A percentile compares a stretch with the other conserved stretches of the same genome.
These are phyloP conservation scores for Hypsopygia costalis DNA, from an alignment of 2,888 invertebrate species.

Conservation along the genomic window DNA sequence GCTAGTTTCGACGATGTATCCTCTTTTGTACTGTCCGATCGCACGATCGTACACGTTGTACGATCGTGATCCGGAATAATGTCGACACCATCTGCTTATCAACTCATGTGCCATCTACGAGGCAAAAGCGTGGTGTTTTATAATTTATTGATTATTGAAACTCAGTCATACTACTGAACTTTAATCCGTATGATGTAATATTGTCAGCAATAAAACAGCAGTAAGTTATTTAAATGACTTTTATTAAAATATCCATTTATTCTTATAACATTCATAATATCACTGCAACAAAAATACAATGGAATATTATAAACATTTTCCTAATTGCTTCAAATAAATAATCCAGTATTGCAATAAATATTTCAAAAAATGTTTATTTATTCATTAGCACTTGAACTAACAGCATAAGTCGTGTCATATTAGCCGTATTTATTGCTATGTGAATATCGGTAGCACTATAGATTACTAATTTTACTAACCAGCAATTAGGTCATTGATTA, in stretches of 20 bases:
- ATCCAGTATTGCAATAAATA: conserved; percentile 59
- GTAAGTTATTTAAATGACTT: conserved; percentile 72
- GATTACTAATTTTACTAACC: conserved; percentile 15
- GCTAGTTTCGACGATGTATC: too few relatives aligned
- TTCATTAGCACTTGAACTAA: conserved; percentile 27
- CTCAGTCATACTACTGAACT: too few relatives aligned
- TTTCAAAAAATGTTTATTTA: conserved; percentile 44
- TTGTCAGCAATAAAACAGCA: conserved; percentile 39
- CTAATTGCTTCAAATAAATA: conserved; percentile 74
- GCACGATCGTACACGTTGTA: too few relatives aligned
- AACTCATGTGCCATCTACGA: too few relatives aligned
- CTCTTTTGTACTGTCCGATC: too few relatives aligned
- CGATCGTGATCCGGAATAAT: too few relatives aligned
- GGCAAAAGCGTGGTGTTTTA: too few relatives aligned
- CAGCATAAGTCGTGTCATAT: conserved; percentile 17
- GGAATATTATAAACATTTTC: conserved; percentile 77
- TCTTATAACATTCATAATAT: conserved; percentile 81
- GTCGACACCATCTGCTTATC: too few relatives aligned
- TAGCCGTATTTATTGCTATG: conserved; percentile 27
- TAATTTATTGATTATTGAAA: too few relatives aligned
- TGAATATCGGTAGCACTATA: conserved; percentile 22
- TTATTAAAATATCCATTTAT: conserved; percentile 81
- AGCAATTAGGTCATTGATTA: conserved; percentile 43
- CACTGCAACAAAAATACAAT: conserved; percentile 81
- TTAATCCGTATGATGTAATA: too few relatives aligned